A percentile compares a stretch with the other conserved stretches of the same genome.
Evolutionary conservation across 2,888 invertebrate species (phyloP).

Genomic region (Ferdinandea cuprea): DNA sequence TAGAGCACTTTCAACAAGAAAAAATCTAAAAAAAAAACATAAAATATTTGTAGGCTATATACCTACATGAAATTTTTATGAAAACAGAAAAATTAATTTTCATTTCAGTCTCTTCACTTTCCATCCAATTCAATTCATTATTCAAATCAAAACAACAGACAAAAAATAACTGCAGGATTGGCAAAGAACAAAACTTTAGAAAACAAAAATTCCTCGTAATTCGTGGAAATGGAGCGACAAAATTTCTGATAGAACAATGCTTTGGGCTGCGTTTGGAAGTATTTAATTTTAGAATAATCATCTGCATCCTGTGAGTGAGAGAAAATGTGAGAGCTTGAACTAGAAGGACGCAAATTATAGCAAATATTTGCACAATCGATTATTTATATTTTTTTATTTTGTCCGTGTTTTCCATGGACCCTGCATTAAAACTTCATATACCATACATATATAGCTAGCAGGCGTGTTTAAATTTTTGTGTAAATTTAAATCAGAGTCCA

Average conservation of each 20-base stretch:
- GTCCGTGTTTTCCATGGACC: background rate
- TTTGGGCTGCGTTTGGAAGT: conserved; percentile 39
- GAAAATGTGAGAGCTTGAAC: background rate
- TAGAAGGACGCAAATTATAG: conserved; percentile 24
- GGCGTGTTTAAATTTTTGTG: background rate
- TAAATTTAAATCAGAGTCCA: background rate
- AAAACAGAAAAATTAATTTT: conserved; percentile 16
- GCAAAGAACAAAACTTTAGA: conserved; percentile 7
- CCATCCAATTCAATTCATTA: conserved; percentile 1
- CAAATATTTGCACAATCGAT: conserved; percentile 47
- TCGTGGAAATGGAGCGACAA: conserved; percentile 43
- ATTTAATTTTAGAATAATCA: conserved; percentile 57
- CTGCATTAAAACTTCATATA: background rate
- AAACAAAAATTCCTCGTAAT: conserved; percentile 41
- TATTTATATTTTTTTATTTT: conserved; percentile 10
- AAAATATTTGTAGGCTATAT: too few relatives aligned
- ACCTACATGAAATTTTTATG: conserved; percentile 22
- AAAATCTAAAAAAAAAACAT: background rate
- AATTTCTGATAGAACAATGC: conserved; percentile 52
- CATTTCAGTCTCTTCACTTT: background rate
- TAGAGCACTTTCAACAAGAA: background rate
- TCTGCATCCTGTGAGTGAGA: conserved; percentile 34
- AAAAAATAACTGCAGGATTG: background rate
- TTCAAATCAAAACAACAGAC: background rate
- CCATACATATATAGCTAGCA: background rate